Conservation (phyloP, 2,113 vertebrate genomes). For the Gadus macrocephalus region DNA sequence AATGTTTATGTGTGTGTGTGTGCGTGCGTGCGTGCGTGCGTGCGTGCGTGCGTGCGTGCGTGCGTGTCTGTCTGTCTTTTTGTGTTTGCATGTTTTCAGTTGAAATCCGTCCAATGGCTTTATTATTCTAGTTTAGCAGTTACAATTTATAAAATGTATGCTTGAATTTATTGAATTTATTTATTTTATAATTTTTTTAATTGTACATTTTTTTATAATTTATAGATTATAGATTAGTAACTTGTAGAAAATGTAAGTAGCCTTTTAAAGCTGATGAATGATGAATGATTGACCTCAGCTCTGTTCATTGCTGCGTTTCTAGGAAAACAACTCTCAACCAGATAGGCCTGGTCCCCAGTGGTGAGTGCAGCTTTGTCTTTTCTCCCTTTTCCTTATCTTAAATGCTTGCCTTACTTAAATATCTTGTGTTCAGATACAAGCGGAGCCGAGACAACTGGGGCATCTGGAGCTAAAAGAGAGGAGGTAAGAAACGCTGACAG, state of each 20-base stretch:
- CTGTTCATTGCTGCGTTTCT: neutral
- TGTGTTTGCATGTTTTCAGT: too few species aligned
- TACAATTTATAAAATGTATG: too few species aligned
- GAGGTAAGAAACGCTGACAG: neutral
- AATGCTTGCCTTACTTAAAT: conserved; percentile 1
- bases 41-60: too few species aligned
- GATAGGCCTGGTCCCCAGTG: neutral
- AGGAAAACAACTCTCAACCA: neutral
- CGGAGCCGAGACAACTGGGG: neutral
- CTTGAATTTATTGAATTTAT: too few species aligned
- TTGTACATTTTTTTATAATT: neutral
- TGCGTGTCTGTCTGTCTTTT: too few species aligned
- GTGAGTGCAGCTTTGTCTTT: neutral
- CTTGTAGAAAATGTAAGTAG: neutral
- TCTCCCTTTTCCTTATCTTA: neutral
- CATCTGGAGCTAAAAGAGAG: conserved; percentile 12
- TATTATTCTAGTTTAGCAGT: too few species aligned
- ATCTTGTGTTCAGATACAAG: conserved; percentile 30
- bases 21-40: too few species aligned
- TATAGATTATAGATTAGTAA: neutral
- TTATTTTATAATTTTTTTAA: too few species aligned
- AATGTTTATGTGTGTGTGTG: too few species aligned
- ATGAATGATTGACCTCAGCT: too few species aligned
- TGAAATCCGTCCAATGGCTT: too few species aligned
- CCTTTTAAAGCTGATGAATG: neutral